Evolutionary conservation across 2,113 vertebrate genomes (phyloP).

Genomic region (Epinephelus cyanopodus): DNA sequence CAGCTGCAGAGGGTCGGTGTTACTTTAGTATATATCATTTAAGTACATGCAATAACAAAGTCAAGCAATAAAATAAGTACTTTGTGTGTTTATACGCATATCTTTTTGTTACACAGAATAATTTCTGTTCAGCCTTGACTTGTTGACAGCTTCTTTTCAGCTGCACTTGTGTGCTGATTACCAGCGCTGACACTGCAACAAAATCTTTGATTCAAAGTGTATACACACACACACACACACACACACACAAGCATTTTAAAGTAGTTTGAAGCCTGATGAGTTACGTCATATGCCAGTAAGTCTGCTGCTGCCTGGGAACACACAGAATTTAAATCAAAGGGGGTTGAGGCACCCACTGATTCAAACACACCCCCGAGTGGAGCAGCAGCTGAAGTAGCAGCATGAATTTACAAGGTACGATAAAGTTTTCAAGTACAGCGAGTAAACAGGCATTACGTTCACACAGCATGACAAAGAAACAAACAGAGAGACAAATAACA

Average conservation of each 20-base stretch:
- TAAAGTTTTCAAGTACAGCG: not conserved
- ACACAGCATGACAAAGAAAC: not conserved
- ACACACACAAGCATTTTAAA: not conserved
- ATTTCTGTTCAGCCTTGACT: constrained; percentile 38
- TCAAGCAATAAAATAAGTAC: not conserved
- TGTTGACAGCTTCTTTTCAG: constrained; percentile 28
- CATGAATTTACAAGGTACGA: not conserved
- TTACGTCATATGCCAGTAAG: not conserved
- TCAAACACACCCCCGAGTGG: not conserved
- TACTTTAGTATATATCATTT: not conserved
- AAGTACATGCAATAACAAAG: not conserved
- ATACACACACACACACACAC: not conserved
- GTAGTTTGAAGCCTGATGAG: not conserved
- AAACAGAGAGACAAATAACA: not conserved
- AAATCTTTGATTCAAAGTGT: constrained; percentile 3
- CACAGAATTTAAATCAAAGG: constrained; percentile 28
- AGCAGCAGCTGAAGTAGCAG: constrained; percentile 30
- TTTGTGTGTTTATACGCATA: not conserved
- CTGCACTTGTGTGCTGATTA: constrained; percentile 26
- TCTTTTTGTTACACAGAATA: constrained; percentile 16
- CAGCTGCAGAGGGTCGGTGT: not conserved
- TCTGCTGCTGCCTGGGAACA: constrained; percentile 14
- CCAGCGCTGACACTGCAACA: not conserved
- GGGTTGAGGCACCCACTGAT: constrained; percentile 2
- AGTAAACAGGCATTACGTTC: not conserved